Percentiles rank a stretch among this genome's conserved stretches.
These are phyloP conservation scores for Hydroisotoma schaefferi DNA, from an alignment of 2,888 invertebrate species.

Conservation along the genomic window DNA sequence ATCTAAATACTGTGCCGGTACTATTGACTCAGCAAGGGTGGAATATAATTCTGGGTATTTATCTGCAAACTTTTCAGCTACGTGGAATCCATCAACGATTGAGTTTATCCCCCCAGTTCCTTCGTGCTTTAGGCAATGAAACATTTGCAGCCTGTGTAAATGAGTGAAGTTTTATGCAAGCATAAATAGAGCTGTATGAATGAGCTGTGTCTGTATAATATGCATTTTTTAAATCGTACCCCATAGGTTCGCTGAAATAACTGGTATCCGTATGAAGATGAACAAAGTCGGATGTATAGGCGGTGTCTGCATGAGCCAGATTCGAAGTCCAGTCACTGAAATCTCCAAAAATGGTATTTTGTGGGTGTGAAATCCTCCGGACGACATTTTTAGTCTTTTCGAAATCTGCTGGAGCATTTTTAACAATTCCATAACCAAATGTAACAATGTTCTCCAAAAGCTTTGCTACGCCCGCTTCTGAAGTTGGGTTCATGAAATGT, in stretches of 20 bases:
- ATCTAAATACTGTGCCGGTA: conserved; percentile 66
- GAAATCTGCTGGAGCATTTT: conserved; percentile 56
- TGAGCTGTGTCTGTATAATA: neutral
- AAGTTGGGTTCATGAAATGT: conserved; percentile 32
- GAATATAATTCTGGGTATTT: conserved; percentile 60
- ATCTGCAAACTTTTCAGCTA: conserved; percentile 57
- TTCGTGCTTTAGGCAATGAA: conserved; percentile 61
- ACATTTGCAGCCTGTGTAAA: conserved; percentile 56
- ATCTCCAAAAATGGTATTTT: conserved; percentile 69
- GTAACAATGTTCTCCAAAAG: conserved; percentile 35
- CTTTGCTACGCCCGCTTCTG: conserved; percentile 25
- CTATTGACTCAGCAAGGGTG: conserved; percentile 58
- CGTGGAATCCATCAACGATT: conserved; percentile 70
- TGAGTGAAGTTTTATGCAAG: neutral
- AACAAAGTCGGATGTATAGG: conserved; percentile 66
- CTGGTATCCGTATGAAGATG: conserved; percentile 74
- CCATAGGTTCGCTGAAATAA: conserved; percentile 71
- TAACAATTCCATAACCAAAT: conserved; percentile 42
- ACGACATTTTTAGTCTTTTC: conserved; percentile 59
- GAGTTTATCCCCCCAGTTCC: conserved; percentile 69
- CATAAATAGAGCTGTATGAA: neutral
- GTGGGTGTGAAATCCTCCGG: conserved; percentile 61
- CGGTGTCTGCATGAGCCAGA: conserved; percentile 65
- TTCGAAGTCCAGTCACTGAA: conserved; percentile 63
- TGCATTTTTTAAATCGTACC: conserved; percentile 53